phyloP scores from a whole-genome alignment of 2,113 vertebrate species.

The Neodon shergylaensis region DNA sequence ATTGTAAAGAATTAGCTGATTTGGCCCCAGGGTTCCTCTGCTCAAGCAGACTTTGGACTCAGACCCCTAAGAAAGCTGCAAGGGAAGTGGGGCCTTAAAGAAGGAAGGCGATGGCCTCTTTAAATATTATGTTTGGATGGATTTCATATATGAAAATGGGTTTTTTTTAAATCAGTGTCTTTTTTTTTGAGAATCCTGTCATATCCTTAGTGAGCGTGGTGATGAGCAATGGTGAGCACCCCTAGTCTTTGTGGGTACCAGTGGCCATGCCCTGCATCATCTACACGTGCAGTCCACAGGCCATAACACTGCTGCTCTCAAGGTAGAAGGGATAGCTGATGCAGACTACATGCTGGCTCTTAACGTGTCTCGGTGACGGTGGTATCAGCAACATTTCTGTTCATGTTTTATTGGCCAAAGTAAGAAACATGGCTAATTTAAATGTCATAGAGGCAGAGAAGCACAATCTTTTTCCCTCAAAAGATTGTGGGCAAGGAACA shows the following conservation, averaged over 20 bases:
- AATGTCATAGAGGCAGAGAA: neutral
- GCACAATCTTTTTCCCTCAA: neutral
- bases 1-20: slow-evolving; percentile 61
- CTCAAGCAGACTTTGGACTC: neutral
- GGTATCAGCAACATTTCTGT: neutral
- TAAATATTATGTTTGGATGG: neutral
- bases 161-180: neutral
- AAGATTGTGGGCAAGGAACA: neutral
- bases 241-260: neutral
- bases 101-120: neutral
- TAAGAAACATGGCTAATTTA: neutral
- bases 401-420: neutral
- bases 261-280: neutral
- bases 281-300: neutral
- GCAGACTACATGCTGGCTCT: neutral
- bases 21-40: slow-evolving; percentile 33
- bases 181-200: neutral
- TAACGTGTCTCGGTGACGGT: neutral
- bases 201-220: neutral
- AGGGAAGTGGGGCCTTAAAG: slow-evolving; percentile 7
- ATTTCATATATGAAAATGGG: slow-evolving; percentile 11
- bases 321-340: neutral
- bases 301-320: neutral
- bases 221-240: neutral
- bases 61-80: neutral